Conservation (phyloP, 37 sponge, comb jelly and placozoan species). For the Axinella damicornis region DNA sequence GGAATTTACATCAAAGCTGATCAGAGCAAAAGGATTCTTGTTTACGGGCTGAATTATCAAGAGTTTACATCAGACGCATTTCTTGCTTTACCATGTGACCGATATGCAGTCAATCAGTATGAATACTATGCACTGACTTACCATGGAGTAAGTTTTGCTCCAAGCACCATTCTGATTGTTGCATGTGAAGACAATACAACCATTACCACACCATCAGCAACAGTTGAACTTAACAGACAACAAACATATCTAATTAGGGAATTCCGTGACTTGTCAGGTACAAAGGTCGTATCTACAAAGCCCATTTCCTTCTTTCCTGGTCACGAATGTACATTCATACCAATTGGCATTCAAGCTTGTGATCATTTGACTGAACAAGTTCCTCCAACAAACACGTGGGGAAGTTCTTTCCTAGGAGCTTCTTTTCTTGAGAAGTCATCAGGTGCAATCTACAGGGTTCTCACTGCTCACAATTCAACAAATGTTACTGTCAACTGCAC, state of each 20-base stretch:
- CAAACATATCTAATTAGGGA: conserved; percentile 21
- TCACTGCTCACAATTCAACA: conserved; percentile 45
- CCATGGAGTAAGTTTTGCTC: neutral
- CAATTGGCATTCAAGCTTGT: conserved; percentile 32
- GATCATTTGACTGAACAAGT: conserved; percentile 63
- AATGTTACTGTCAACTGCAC: conserved; percentile 33
- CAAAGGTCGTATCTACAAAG: conserved; percentile 30
- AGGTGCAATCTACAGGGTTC: conserved; percentile 26
- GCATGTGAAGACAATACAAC: conserved; percentile 55
- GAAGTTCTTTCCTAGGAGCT: conserved; percentile 38
- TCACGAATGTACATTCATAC: conserved; percentile 33
- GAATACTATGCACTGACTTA: conserved; percentile 45
- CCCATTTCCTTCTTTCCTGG: conserved; percentile 45
- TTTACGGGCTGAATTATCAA: conserved; percentile 49
- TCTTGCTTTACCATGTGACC: conserved; percentile 47
- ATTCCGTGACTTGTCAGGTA: conserved; percentile 35
- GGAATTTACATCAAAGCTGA: conserved; percentile 41
- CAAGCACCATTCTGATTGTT: conserved; percentile 33
- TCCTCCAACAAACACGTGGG: conserved; percentile 72
- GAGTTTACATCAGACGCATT: conserved; percentile 51
- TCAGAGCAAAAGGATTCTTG: conserved; percentile 17
- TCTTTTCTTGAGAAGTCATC: conserved; percentile 31
- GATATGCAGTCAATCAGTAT: conserved; percentile 19
- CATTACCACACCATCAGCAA: conserved; percentile 30
- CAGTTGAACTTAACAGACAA: conserved; percentile 14